These are phyloP conservation scores for Prunella himalayana DNA, from an alignment of 2,113 vertebrate genomes.

Conservation along the genomic window DNA sequence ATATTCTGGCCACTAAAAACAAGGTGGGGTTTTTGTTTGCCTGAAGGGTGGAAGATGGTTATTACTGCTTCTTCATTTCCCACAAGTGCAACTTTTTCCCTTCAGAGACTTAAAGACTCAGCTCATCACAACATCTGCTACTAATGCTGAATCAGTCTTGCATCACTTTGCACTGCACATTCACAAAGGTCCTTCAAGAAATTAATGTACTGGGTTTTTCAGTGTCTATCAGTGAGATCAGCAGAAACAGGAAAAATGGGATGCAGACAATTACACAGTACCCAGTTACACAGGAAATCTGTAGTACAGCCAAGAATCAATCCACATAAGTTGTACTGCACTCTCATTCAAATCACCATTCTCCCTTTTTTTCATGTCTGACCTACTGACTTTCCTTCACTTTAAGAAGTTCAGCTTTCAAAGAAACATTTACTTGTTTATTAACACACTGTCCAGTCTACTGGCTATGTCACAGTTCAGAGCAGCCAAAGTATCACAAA, in stretches of 20 bases:
- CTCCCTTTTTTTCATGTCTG: background rate
- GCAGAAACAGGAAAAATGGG: background rate
- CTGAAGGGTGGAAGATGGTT: background rate
- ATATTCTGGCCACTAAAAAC: background rate
- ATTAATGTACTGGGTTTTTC: background rate
- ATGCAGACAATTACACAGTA: background rate
- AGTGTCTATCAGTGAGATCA: background rate
- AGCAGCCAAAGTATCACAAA: background rate
- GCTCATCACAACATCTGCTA: background rate
- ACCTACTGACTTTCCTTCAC: background rate
- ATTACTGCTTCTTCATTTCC: background rate
- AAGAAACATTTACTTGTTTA: background rate
- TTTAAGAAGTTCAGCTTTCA: background rate
- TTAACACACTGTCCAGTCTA: background rate
- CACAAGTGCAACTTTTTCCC: background rate
- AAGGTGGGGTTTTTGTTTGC: background rate
- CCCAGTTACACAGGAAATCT: background rate
- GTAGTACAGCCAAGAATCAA: background rate
- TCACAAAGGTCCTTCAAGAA: background rate
- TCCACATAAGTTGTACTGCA: background rate
- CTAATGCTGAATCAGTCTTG: background rate
- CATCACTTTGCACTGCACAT: background rate
- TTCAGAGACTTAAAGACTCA: background rate
- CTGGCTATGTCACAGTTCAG: background rate
- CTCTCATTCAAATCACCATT: background rate